A percentile compares a stretch with the other conserved stretches of the same genome.
These are phyloP conservation scores for Meloidogyne hapla DNA, from an alignment of 1,140 invertebrate species.

Conservation along the genomic window DNA sequence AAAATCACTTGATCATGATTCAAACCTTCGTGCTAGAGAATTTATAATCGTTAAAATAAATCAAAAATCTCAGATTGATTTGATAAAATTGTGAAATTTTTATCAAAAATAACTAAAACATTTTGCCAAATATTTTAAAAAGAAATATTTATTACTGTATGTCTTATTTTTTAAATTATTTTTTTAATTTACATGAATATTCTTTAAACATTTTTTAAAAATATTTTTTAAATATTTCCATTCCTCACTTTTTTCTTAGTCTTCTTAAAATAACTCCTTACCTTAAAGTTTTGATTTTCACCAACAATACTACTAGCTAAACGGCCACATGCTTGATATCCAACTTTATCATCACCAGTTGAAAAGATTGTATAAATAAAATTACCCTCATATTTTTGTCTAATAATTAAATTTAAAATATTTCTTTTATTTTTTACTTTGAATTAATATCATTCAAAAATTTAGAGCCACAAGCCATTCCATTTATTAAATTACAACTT, in stretches of 20 bases:
- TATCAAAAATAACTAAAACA: too few species aligned
- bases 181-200: background rate
- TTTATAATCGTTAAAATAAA: conserved; percentile 25
- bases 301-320: conserved; percentile 47
- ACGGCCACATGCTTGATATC: conserved; percentile 47
- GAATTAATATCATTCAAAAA: conserved; percentile 52
- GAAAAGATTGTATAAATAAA: conserved; percentile 51
- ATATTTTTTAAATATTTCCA: background rate
- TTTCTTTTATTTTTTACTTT: conserved; percentile 46
- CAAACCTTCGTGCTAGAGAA: conserved; percentile 46
- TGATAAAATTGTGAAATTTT: background rate
- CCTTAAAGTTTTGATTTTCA: conserved; percentile 42
- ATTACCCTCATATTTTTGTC: conserved; percentile 42
- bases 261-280: too few species aligned
- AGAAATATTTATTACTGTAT: background rate
- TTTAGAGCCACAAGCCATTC: conserved; percentile 47
- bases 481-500: conserved; percentile 51
- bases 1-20: conserved; percentile 57
- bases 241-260: too few species aligned
- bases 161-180: conserved; percentile 8
- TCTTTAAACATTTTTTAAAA: background rate
- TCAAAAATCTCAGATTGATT: background rate
- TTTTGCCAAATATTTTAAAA: too few species aligned
- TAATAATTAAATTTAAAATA: conserved; percentile 25
- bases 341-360: conserved; percentile 56